Base-by-base conservation (phyloP, 2,113 vertebrate species). In the Brachyhypopomus occidentalis region DNA sequence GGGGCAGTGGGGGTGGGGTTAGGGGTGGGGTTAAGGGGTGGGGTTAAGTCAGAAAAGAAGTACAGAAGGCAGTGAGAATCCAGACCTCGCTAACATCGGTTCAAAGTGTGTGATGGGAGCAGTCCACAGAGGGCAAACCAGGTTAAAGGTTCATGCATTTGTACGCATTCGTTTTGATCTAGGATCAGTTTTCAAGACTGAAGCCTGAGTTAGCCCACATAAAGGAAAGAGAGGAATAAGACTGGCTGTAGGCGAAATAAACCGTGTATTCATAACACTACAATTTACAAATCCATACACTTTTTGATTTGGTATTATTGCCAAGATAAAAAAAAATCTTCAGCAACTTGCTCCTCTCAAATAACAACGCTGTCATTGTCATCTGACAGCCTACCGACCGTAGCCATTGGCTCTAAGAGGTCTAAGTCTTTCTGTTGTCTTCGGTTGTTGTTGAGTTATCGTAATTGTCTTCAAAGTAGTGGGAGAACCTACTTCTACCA, bases 1-100 rank as follows among this genome's bases (percentile, higher is more conserved):
- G 84, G 84, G 91, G 85, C 84, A 83, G 81, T 74, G 85, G 90
- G 85, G 87, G 88, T 83, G 90, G 85, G 87, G 88, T 83, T 73
- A 82, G 45, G 1, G 14, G 45, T 14, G 1, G 12, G 2, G 41
- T 3, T 38, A 9, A 9, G 2, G 12, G 12, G 45, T 52, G 12
- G 45, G 45, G 12, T 30, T 30, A 55, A 73, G 60, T 27, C 84
- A 87, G 83, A 88, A 84, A 83, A 84, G 86, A 81, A 83, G 86
- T 76, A 86, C 72, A 25, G 41, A 77, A 75, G 38, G 48, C 75
- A 74, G 55, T 58, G 64, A 62, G 45, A 62, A 60, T 72, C 71
- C 67, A 78, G 77, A 77, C 74, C 66, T 72, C 25, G 58, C 16
- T 63, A 56, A 25, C 20, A 71, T 60, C 58, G 52, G 60, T 56